Evolutionary conservation across 92 coral and sea anemone species (phyloP), one percentile per base, ranked within the genome.

Genomic region (Zoanthus solanderi): DNA sequence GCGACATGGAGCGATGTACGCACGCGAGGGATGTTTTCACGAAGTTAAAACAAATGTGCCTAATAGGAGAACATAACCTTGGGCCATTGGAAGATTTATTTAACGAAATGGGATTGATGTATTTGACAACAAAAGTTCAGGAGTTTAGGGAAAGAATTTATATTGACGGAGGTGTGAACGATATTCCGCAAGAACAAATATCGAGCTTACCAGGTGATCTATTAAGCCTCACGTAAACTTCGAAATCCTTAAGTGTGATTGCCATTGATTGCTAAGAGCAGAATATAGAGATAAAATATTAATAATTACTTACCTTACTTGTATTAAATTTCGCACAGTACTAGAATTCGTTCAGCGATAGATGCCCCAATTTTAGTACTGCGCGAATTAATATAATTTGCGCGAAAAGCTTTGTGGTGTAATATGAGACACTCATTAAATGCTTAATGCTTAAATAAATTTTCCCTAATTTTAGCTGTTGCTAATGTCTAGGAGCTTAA

Each of bases 1-100:
- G 90, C 17, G 18, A 29, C 34, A 28, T 87, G 17, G 90, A 87
- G 63, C 71, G 13, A 23, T 82, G 76, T 32, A 15, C 17, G 0
- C 29, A 34, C 9, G 8, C 86, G 6, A 47, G 76, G 7, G 86
- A 82, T 32, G 45, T 82, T 13, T 82, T 82, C 54, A 65, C 86
- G 9, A 14, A 14, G 15, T 42, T 82, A 74, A 46, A 54, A n/a
- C 54, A 66, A 54, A 65, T 31, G 60, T 65, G 86, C 44, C 75
- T 82, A 12, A 29, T 82, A 7, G 76, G 76, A 17, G 86, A 82
- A 30, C 15, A 82, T 42, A 66, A 82, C 15, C 53, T 82, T 34
- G 86, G 66, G 28, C 31, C 66, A 6, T 57, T 82, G 47, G 76
- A 34, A 46, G 29, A 82, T 29, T 29, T 82, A 28, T 61, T 82